Evolutionary conservation across 2,113 vertebrate genomes (phyloP).

Genomic region (Pterophyllum scalare): DNA sequence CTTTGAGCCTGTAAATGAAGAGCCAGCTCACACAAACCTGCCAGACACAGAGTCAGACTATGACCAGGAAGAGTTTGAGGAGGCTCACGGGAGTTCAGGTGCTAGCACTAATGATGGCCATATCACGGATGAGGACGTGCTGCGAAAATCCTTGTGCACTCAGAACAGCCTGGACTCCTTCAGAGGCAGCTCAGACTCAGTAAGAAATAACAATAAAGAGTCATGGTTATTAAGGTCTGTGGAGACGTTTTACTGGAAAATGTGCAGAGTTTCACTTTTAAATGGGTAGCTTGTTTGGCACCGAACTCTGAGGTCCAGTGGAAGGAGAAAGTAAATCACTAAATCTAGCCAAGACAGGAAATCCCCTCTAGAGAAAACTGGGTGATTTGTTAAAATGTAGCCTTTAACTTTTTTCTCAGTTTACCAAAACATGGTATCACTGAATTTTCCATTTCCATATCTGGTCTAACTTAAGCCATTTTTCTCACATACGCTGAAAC

Average conservation of each 20-base stretch:
- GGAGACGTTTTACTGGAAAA: neutral
- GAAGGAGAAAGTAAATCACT: neutral
- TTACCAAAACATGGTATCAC: neutral
- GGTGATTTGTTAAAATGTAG: neutral
- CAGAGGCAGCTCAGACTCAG: slow-evolving; percentile 89
- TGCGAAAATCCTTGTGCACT: slow-evolving; percentile 84
- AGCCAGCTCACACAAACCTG: slow-evolving; percentile 71
- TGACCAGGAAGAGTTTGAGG: slow-evolving; percentile 91
- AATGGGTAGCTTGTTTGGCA: neutral
- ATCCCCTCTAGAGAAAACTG: neutral
- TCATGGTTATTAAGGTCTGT: neutral
- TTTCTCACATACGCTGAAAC: neutral
- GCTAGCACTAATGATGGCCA: slow-evolving; percentile 83
- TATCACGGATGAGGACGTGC: slow-evolving; percentile 81
- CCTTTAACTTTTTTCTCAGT: neutral
- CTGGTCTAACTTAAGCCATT: neutral
- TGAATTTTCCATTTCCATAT: slow-evolving; percentile 5
- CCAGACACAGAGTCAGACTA: slow-evolving; percentile 88
- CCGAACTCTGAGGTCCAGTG: neutral
- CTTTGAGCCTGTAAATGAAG: slow-evolving; percentile 67
- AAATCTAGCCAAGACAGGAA: neutral
- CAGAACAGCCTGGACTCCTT: slow-evolving; percentile 88
- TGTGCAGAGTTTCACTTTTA: neutral
- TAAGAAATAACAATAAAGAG: slow-evolving; percentile 71
- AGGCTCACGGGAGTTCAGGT: slow-evolving; percentile 78